phyloP scores from a whole-genome alignment of 1,140 invertebrate species.

The Drosophila bifasciata region DNA sequence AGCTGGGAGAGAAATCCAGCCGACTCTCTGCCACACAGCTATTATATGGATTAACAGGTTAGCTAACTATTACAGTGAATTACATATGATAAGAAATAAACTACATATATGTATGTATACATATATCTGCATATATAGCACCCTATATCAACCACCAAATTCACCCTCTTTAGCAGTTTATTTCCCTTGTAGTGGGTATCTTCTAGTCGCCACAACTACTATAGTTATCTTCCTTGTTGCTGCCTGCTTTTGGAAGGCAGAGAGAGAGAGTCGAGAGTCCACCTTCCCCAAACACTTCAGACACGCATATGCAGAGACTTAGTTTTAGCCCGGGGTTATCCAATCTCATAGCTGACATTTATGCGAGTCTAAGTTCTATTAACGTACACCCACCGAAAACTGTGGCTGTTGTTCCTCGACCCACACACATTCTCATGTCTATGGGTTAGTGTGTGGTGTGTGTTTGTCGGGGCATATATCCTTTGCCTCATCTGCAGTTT shows the following conservation, averaged over 20 bases:
- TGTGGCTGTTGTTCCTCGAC: not conserved
- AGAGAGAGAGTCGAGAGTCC: not conserved
- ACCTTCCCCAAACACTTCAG: constrained; percentile 29
- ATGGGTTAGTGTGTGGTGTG: constrained; percentile 6
- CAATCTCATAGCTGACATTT: constrained; percentile 80
- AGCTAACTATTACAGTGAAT: too few species aligned
- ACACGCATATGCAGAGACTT: constrained; percentile 70
- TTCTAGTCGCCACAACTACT: not conserved
- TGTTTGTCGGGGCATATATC: constrained; percentile 20
- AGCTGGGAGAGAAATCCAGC: too few species aligned
- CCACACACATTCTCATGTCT: constrained; percentile 10
- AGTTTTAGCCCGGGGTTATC: constrained; percentile 71
- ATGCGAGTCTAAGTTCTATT: constrained; percentile 72
- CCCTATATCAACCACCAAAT: too few species aligned
- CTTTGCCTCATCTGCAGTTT: constrained; percentile 21
- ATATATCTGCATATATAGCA: too few species aligned
- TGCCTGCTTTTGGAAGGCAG: constrained; percentile 23
- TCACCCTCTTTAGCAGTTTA: too few species aligned
- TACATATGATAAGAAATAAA: too few species aligned
- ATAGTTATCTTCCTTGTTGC: not conserved
- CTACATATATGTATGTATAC: too few species aligned
- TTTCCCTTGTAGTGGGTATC: not conserved
- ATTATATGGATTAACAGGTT: too few species aligned
- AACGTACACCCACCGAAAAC: constrained; percentile 38
- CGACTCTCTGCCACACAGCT: too few species aligned